A percentile compares a stretch with the other conserved stretches of the same genome.
These are phyloP conservation scores for Tenthredo scrophulariae DNA, from an alignment of 2,888 invertebrate species.

Conservation along the genomic window DNA sequence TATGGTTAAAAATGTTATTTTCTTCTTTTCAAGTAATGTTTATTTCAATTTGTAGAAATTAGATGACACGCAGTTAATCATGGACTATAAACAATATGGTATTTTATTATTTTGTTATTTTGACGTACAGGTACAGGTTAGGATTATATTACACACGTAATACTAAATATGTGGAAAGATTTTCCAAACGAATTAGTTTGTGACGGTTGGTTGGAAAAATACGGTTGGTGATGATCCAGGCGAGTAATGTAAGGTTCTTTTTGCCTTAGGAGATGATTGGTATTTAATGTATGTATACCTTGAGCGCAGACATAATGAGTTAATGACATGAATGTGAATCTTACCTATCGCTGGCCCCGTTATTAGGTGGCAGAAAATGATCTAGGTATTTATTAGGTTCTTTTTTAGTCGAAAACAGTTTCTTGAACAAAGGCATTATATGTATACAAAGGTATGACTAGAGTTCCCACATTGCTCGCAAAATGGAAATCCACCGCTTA, in stretches of 20 bases:
- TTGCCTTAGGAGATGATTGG: background rate
- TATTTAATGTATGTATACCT: background rate
- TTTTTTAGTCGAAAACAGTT: constrained; percentile 84
- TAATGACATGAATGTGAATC: constrained; percentile 48
- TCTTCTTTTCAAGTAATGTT: constrained; percentile 1
- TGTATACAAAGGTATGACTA: constrained; percentile 63
- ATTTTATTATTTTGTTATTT: background rate
- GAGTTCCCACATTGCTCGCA: constrained; percentile 68
- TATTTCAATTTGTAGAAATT: constrained; percentile 39
- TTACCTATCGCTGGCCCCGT: constrained; percentile 67
- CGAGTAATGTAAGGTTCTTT: background rate
- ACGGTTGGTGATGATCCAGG: background rate
- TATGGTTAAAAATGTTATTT: background rate
- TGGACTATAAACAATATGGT: constrained; percentile 12
- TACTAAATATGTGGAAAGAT: background rate
- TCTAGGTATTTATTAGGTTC: constrained; percentile 68
- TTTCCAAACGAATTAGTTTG: background rate
- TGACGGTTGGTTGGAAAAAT: background rate
- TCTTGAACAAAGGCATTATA: constrained; percentile 87
- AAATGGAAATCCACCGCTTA: constrained; percentile 65
- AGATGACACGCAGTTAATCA: constrained; percentile 14
- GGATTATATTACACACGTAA: background rate
- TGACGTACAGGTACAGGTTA: constrained; percentile 39
- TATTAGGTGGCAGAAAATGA: constrained; percentile 56
- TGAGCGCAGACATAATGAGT: background rate